Conservation (phyloP, 2,113 vertebrate species). For the Cnemophilus loriae region DNA sequence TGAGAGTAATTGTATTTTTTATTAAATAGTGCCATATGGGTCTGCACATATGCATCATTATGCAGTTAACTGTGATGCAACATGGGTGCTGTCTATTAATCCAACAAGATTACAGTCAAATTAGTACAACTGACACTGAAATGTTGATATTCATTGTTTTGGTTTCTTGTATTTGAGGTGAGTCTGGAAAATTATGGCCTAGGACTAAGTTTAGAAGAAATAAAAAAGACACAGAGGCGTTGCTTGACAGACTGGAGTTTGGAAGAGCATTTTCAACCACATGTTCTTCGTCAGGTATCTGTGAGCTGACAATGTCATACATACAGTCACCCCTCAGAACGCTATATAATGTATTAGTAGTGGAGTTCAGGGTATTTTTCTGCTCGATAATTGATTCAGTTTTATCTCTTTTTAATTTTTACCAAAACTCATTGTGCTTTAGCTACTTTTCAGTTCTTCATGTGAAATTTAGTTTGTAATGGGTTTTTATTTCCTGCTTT, state of each 20-base stretch:
- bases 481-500: not conserved
- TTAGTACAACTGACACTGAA: constrained; percentile 12
- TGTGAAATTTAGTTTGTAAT: not conserved
- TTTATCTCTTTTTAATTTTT: not conserved
- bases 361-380: not conserved
- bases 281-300: constrained; percentile 84
- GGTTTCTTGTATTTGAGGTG: constrained; percentile 46
- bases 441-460: not conserved
- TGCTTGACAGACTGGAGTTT: constrained; percentile 82
- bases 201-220: constrained; percentile 62
- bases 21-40: constrained; percentile 59
- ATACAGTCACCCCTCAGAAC: not conserved
- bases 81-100: not conserved
- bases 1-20: constrained; percentile 35
- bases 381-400: not conserved
- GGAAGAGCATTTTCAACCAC: constrained; percentile 78
- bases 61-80: constrained; percentile 34
- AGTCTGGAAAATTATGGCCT: not conserved
- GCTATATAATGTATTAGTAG: not conserved
- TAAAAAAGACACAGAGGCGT: constrained; percentile 76
- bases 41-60: constrained; percentile 59
- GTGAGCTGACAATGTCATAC: not conserved
- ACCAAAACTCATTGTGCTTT: not conserved
- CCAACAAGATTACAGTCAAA: constrained; percentile 1
- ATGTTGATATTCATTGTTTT: not conserved